Conservation (phyloP, 2,797 vertebrate genomes). For the Scolopax bukidnonensis region DNA sequence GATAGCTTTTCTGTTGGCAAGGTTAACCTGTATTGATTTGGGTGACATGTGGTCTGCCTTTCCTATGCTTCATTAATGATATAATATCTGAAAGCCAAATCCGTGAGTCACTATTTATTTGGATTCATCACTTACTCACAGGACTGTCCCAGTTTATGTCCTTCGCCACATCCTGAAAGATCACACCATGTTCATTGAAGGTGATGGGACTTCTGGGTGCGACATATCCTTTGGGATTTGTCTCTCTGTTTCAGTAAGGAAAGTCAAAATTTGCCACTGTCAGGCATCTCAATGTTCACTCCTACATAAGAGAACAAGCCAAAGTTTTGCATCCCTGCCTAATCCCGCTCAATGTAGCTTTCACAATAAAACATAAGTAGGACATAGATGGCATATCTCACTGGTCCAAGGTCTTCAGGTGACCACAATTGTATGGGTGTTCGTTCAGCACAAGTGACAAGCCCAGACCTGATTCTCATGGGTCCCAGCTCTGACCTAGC, state of each 20-base stretch:
- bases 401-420: neutral
- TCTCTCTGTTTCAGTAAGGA: neutral
- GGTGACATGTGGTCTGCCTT: neutral
- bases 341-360: neutral
- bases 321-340: neutral
- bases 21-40: neutral
- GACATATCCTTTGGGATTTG: neutral
- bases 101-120: neutral
- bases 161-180: neutral
- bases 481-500: neutral
- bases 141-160: neutral
- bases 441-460: neutral
- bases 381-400: fast-evolving
- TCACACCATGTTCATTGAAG: neutral
- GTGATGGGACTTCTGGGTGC: neutral
- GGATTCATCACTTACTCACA: neutral
- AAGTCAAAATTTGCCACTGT: neutral
- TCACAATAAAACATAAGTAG: neutral
- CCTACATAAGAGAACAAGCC: neutral
- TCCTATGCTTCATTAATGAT: conserved; percentile 11
- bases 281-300: neutral
- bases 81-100: neutral
- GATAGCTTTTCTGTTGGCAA: neutral
- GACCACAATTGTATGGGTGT: fast-evolving
- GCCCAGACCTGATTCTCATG: fast-evolving